Evolutionary conservation across 2,797 vertebrate species (phyloP).

Genomic region (Danio albolineatus): DNA sequence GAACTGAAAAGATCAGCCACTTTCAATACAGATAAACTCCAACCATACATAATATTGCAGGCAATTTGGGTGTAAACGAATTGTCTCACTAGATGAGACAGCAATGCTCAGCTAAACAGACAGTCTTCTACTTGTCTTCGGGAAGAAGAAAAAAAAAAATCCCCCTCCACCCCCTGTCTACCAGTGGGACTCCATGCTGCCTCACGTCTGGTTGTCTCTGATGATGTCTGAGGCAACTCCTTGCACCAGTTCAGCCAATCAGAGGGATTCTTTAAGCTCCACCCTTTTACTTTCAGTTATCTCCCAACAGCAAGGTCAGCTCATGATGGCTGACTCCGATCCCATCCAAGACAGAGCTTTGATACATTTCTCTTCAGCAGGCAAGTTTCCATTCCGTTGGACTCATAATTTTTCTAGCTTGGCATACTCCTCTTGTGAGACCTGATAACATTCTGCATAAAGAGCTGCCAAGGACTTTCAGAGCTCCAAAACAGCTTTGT

Average conservation of each 20-base stretch:
- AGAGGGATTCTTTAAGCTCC: conserved; percentile 50
- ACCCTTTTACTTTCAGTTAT: conserved; percentile 58
- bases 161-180: conserved; percentile 42
- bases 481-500: conserved; percentile 1
- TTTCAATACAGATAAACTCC: neutral
- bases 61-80: neutral
- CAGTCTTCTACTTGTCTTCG: conserved; percentile 15
- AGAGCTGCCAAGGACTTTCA: conserved; percentile 12
- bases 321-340: conserved; percentile 48
- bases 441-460: too few species aligned
- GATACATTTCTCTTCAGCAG: neutral
- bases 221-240: conserved; percentile 57
- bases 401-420: neutral
- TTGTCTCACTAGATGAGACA: neutral
- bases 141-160: neutral
- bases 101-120: neutral
- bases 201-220: conserved; percentile 54
- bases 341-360: conserved; percentile 28
- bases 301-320: conserved; percentile 57
- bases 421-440: too few species aligned
- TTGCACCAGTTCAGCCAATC: conserved; percentile 56
- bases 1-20: neutral
- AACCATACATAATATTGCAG: neutral
- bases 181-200: conserved; percentile 49
- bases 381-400: neutral